Percentiles rank a stretch among this genome's conserved stretches.
phyloP scores from a whole-genome alignment of 2,113 vertebrate species.

The Nyctereutes procyonoides region DNA sequence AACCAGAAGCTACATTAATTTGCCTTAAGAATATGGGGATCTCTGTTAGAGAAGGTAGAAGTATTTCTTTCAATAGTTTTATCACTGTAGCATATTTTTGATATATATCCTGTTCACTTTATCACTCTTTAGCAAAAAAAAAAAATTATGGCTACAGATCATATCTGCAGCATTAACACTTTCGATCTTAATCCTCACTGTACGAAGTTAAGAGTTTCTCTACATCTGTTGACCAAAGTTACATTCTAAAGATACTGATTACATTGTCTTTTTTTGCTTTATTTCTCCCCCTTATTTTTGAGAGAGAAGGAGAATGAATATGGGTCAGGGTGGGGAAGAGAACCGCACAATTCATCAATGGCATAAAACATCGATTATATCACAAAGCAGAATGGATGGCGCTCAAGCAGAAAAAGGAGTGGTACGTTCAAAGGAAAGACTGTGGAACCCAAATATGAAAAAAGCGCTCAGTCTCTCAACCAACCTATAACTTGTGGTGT shows the following conservation, averaged over 20 bases:
- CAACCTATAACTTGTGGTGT: neutral
- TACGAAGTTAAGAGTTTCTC: slow-evolving; percentile 26
- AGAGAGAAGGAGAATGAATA: neutral
- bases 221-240: slow-evolving; percentile 26
- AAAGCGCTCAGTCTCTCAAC: neutral
- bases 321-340: neutral
- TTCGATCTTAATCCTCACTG: neutral
- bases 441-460: neutral
- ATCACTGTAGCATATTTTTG: neutral
- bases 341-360: neutral
- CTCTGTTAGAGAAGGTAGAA: slow-evolving; percentile 34
- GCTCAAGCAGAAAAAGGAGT: slow-evolving; percentile 8
- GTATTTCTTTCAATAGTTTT: neutral
- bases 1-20: slow-evolving; percentile 20
- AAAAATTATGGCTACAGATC: neutral
- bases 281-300: neutral
- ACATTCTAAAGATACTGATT: slow-evolving; percentile 33
- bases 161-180: neutral
- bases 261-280: neutral
- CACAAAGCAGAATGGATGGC: neutral
- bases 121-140: slow-evolving; percentile 47
- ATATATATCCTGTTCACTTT: rapidly evolving
- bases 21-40: slow-evolving; percentile 22
- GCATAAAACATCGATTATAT: neutral
- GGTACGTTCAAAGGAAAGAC: neutral